Evolutionary conservation across 2,888 invertebrate species (phyloP), one percentile per base, ranked within the genome.

Genomic region (Pyrocoelia pectoralis): DNA sequence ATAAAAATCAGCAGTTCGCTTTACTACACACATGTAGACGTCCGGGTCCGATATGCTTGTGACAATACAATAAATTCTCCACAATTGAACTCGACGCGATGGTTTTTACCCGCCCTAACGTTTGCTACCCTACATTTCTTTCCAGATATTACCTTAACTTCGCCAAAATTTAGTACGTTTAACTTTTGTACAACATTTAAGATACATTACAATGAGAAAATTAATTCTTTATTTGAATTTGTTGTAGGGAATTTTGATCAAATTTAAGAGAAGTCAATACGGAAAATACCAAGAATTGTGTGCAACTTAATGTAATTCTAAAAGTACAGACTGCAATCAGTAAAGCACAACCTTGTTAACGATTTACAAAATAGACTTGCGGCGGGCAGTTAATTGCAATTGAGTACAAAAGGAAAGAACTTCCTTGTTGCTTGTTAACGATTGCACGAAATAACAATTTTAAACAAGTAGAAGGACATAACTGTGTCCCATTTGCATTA

Each of bases 61-160:
- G 69, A 68, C 67, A 69, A 67, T 70, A 68, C 69, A 57, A 70
- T 69, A 70, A 70, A 70, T 70, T 70, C 70, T 61, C 60, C 64
- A 57, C 70, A 65, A 69, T 68, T 69, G 69, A 69, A 63, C 68
- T 69, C 68, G 58, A 69, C 68, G 60, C 65, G 67, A 62, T 62
- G 62, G 63, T 65, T 66, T n/a, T 56, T 52, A 52, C 60, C 70
- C 67, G 60, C 66, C 63, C 58, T 52, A 56, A 64, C 55, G 52
- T 65, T 65, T 59, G 52, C 59, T 49, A 57, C 46, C 53, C 53
- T 62, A 56, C 62, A 57, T 57, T 61, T 62, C 41, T 57, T 57
- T 57, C 49, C 53, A 46, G 18, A 33, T 46, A 10, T 24, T 55
- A 55, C 51, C 24, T 33, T 24, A 54, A 54, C 41, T 62, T 43